A percentile compares a stretch with the other conserved stretches of the same genome.
These are phyloP conservation scores for Cynodonichthys magdalenae DNA, from an alignment of 2,797 vertebrate species.

Conservation along the genomic window DNA sequence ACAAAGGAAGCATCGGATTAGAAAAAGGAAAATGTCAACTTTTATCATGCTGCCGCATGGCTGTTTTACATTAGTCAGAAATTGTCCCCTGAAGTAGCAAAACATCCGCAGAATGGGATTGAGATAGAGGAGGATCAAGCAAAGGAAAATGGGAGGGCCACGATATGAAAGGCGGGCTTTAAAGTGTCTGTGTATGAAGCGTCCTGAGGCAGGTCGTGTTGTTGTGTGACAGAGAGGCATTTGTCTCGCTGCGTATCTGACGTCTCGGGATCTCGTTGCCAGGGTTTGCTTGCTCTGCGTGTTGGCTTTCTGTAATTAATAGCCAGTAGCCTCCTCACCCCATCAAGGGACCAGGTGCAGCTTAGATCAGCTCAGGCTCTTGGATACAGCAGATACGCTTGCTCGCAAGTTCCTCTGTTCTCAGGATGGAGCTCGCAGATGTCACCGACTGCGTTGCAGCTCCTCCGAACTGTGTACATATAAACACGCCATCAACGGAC, in stretches of 20 bases:
- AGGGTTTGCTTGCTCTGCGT: slow-evolving; percentile 62
- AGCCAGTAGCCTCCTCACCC: slow-evolving; percentile 69
- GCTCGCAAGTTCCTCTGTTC: slow-evolving; percentile 39
- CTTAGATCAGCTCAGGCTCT: slow-evolving; percentile 58
- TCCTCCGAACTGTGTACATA: slow-evolving; percentile 46
- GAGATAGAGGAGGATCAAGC: slow-evolving; percentile 58
- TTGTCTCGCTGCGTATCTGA: slow-evolving; percentile 70
- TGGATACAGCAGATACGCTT: slow-evolving; percentile 45
- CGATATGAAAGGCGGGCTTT: slow-evolving; percentile 68
- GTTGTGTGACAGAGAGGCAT: slow-evolving; percentile 69
- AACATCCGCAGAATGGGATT: slow-evolving; percentile 72
- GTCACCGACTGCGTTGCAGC: slow-evolving; percentile 27
- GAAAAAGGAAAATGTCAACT: slow-evolving; percentile 76
- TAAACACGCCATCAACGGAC: slow-evolving; percentile 42
- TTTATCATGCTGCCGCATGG: slow-evolving; percentile 72
- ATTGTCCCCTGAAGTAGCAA: slow-evolving; percentile 67
- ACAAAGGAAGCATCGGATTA: slow-evolving; percentile 73
- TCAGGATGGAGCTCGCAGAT: slow-evolving; percentile 47
- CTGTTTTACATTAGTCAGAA: slow-evolving; percentile 70
- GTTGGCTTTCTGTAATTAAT: slow-evolving; percentile 81
- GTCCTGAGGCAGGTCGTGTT: slow-evolving; percentile 64
- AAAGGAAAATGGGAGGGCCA: slow-evolving; percentile 52
- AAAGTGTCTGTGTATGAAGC: slow-evolving; percentile 65
- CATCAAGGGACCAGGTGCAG: slow-evolving; percentile 75
- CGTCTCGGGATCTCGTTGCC: slow-evolving; percentile 70